Conservation (phyloP, 2,888 invertebrate genomes). For the Panzeria rudis region DNA sequence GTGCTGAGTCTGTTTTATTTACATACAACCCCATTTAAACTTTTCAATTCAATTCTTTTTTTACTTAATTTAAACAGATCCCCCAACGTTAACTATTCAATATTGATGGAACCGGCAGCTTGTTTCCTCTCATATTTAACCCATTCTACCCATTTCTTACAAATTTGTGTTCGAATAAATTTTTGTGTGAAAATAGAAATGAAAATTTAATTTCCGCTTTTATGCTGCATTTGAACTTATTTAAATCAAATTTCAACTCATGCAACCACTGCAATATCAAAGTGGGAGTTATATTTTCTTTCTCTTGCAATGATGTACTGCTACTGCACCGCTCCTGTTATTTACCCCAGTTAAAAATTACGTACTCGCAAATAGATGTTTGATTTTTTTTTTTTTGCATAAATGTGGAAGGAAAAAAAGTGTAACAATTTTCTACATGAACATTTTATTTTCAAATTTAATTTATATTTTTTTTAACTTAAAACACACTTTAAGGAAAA, state of each 20-base stretch:
- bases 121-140: neutral
- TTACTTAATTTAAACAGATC: conserved; percentile 13
- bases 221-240: conserved; percentile 74
- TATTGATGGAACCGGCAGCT: conserved; percentile 50
- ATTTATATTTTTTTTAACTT: neutral
- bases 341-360: conserved; percentile 34
- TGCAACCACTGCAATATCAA: conserved; percentile 24
- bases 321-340: neutral
- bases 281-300: conserved; percentile 14
- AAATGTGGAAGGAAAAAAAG: neutral
- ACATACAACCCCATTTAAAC: conserved; percentile 55
- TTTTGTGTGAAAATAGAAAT: conserved; percentile 62
- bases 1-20: conserved; percentile 52
- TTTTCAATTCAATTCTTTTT: conserved; percentile 50
- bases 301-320: neutral
- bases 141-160: conserved; percentile 6
- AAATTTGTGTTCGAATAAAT: conserved; percentile 6
- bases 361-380: conserved; percentile 31
- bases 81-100: conserved; percentile 37
- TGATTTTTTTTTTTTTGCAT: conserved; percentile 5
- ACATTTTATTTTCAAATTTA: conserved; percentile 17
- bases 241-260: conserved; percentile 68
- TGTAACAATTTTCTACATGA: conserved; percentile 21
- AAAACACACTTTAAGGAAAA: neutral
- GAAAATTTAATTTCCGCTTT: conserved; percentile 75